These are phyloP conservation scores for Petaurus breviceps DNA, from an alignment of 2,113 vertebrate species.

Conservation along the genomic window DNA sequence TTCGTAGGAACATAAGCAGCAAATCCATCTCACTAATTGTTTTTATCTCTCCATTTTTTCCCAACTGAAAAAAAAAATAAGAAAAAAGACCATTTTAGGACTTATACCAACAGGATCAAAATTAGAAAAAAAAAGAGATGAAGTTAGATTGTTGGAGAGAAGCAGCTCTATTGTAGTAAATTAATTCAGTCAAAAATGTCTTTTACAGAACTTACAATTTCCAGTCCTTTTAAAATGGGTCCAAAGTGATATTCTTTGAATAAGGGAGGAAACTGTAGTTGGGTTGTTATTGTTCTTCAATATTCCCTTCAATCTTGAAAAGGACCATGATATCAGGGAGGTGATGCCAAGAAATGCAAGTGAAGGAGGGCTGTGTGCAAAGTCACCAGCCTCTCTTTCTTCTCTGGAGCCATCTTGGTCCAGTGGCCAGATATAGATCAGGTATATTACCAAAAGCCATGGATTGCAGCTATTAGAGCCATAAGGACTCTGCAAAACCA, in stretches of 20 bases:
- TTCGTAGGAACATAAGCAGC: slow-evolving; percentile 80
- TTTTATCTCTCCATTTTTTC: slow-evolving; percentile 85
- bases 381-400: no score
- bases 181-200: background rate
- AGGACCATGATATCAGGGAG: no score
- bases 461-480: background rate
- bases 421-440: no score
- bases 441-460: slow-evolving; percentile 19
- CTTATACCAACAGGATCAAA: background rate
- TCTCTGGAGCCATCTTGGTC: no score
- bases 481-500: background rate
- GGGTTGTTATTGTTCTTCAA: background rate
- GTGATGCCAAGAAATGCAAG: no score
- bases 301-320: no score
- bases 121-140: background rate
- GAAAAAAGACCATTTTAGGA: slow-evolving; percentile 12
- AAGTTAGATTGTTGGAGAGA: background rate
- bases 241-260: background rate
- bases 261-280: background rate
- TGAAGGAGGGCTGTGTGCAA: no score
- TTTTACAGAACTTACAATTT: background rate
- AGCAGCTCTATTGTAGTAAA: slow-evolving; percentile 15
- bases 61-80: slow-evolving; percentile 82
- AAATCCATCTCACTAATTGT: slow-evolving; percentile 87
- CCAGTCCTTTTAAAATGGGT: background rate